phyloP scores from a whole-genome alignment of 2,113 vertebrate genomes.

The Nycticryphes semicollaris region DNA sequence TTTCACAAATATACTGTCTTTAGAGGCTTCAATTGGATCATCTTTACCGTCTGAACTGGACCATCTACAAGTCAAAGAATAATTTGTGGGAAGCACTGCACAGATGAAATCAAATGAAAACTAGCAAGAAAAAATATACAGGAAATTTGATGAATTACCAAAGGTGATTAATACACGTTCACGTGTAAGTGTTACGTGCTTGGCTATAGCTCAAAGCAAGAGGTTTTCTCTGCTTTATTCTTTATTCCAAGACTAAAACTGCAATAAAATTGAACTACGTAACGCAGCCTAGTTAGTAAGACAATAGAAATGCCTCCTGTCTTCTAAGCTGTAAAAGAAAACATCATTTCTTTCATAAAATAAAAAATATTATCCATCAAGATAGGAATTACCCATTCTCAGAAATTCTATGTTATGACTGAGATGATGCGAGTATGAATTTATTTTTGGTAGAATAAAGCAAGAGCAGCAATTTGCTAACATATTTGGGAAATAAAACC shows the following conservation, averaged over 20 bases:
- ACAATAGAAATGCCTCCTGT: neutral
- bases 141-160: neutral
- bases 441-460: neutral
- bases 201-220: neutral
- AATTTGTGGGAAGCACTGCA: neutral
- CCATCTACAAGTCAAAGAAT: conserved; percentile 81
- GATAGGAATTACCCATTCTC: neutral
- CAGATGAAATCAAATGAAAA: neutral
- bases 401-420: neutral
- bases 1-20: conserved; percentile 93
- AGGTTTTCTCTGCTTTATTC: neutral
- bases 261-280: neutral
- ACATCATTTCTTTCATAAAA: neutral
- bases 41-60: conserved; percentile 84
- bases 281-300: neutral
- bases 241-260: neutral
- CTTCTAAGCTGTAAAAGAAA: neutral
- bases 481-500: neutral
- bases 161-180: neutral
- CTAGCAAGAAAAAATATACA: neutral
- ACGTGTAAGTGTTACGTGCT: neutral
- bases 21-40: conserved; percentile 92
- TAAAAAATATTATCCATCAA: neutral
- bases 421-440: neutral
- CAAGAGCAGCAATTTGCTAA: neutral